Evolutionary conservation across 2,888 invertebrate genomes (phyloP).

Genomic region (Drosophila borborema): DNA sequence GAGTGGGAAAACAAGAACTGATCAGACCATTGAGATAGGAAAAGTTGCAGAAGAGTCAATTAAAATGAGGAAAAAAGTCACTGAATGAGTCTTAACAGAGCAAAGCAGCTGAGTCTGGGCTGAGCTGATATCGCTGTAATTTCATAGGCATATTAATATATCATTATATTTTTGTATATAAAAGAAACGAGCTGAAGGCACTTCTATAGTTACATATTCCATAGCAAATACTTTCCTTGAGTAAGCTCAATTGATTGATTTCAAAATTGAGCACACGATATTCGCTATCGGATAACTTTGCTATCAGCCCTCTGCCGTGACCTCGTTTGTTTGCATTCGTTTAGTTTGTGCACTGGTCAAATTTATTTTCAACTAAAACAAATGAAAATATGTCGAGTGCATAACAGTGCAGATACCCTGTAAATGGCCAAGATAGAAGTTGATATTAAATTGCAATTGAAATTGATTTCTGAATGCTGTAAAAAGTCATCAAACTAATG

Average conservation of each 20-base stretch:
- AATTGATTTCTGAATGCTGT: not conserved
- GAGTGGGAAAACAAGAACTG: not conserved
- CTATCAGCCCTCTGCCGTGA: not conserved
- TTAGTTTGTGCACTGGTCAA: constrained; percentile 50
- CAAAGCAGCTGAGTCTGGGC: not conserved
- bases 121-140: no score
- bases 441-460: not conserved
- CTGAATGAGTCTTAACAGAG: not conserved
- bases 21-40: not conserved
- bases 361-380: constrained; percentile 45
- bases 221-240: not conserved
- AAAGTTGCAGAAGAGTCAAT: not conserved
- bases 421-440: not conserved
- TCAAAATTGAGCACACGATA: not conserved
- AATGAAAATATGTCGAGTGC: not conserved
- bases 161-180: not conserved
- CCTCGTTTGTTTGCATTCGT: constrained; percentile 44
- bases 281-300: not conserved
- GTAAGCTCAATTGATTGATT: not conserved
- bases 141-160: not conserved
- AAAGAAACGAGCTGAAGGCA: no score
- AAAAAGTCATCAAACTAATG: not conserved
- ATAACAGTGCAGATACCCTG: not conserved
- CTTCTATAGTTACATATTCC: no score
- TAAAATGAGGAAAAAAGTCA: not conserved